Conservation (phyloP, 1,140 invertebrate genomes). For the Drosophila insularis region DNA sequence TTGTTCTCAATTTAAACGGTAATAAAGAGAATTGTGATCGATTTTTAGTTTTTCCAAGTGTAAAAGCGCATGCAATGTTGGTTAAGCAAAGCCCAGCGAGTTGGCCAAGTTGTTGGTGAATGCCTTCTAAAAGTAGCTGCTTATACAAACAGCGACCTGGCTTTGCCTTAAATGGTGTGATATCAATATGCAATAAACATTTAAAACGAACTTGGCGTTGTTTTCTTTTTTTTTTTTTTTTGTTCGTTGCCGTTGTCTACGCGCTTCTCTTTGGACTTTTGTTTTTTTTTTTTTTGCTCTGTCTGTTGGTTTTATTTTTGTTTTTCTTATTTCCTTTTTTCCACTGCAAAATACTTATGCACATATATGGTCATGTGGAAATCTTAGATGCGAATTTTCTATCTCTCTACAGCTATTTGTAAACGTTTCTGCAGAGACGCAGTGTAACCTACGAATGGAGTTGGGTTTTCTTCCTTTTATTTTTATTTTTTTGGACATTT, state of each 20-base stretch:
- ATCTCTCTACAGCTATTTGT: conserved; percentile 5
- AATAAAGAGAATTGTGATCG: background rate
- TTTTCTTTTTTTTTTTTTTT: conserved; percentile 35
- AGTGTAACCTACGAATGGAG: background rate
- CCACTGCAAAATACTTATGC: conserved; percentile 24
- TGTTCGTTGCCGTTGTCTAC: conserved; percentile 41
- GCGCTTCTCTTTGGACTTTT: conserved; percentile 47
- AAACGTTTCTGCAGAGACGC: conserved; percentile 4
- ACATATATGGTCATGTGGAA: conserved; percentile 68
- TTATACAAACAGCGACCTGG: conserved; percentile 65
- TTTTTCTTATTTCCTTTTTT: conserved; percentile 1
- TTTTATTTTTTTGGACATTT: background rate
- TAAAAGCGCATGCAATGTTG: background rate
- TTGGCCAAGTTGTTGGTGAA: conserved; percentile 32
- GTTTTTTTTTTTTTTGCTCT: conserved; percentile 11
- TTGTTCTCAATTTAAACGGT: background rate
- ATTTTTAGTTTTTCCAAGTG: background rate
- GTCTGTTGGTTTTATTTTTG: background rate
- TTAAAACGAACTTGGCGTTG: conserved; percentile 76
- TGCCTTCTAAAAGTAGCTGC: conserved; percentile 50
- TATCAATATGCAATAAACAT: conserved; percentile 80
- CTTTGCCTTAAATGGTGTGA: conserved; percentile 70
- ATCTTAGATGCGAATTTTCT: conserved; percentile 55
- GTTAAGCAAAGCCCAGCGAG: conserved; percentile 9
- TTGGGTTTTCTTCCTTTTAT: too few relatives aligned